A percentile compares a stretch with the other conserved stretches of the same genome.
Conservation (phyloP, 2,113 vertebrate genomes). For the Tretioscincus oriximinensis region DNA sequence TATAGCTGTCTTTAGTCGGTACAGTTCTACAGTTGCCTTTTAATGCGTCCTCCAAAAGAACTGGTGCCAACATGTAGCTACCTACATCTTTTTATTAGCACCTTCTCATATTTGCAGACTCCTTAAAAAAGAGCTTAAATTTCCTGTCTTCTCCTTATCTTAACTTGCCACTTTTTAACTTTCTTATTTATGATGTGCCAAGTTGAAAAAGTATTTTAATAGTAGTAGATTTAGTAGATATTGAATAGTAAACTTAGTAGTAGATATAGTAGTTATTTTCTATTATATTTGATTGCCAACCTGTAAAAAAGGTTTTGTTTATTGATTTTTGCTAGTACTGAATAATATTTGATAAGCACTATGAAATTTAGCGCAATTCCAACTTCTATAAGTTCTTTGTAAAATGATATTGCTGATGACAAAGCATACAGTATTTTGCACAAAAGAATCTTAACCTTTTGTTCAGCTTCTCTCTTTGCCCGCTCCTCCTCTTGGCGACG, state of each 20-base stretch:
- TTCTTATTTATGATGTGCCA: neutral
- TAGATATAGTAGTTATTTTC: neutral
- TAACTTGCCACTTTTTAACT: neutral
- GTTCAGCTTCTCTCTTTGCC: slow-evolving; percentile 83
- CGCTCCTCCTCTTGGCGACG: slow-evolving; percentile 91
- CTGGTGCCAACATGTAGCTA: neutral
- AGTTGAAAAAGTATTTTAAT: too few relatives aligned
- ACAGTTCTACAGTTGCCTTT: too few relatives aligned
- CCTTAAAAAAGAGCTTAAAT: neutral
- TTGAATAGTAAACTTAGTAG: too few relatives aligned
- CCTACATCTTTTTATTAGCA: neutral
- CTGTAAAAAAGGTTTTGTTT: neutral
- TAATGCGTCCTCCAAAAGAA: too few relatives aligned
- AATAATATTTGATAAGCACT: neutral
- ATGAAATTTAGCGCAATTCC: neutral
- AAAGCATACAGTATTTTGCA: slow-evolving; percentile 26
- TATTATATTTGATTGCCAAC: neutral
- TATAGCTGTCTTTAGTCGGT: too few relatives aligned
- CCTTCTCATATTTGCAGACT: neutral
- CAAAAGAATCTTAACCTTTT: slow-evolving; percentile 84
- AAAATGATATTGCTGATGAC: slow-evolving; percentile 2
- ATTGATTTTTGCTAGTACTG: neutral
- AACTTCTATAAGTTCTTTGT: neutral
- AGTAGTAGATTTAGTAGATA: neutral
- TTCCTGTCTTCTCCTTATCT: neutral